phyloP scores from a whole-genome alignment of 2,888 invertebrate genomes.

The Lasioglossum malachurum region DNA sequence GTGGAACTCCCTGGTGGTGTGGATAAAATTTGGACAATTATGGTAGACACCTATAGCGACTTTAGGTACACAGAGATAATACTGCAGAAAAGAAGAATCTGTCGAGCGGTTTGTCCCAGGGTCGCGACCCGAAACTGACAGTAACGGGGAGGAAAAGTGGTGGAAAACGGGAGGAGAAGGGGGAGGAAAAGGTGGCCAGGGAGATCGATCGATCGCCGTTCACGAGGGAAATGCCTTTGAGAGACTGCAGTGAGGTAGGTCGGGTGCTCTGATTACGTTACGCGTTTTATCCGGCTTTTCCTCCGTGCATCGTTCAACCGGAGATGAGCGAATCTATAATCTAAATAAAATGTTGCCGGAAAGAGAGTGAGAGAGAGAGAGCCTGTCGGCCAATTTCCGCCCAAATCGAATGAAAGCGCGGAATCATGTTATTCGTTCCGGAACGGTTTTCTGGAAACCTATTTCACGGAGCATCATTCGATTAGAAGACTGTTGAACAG shows the following conservation, averaged over 20 bases:
- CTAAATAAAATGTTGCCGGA: neutral
- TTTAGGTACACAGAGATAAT: neutral
- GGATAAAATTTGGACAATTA: no score
- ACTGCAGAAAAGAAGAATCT: neutral
- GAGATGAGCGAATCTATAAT: neutral
- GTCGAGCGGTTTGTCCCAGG: neutral
- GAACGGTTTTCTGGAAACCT: neutral
- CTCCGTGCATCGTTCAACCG: neutral
- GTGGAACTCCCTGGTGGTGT: no score
- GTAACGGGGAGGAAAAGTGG: neutral
- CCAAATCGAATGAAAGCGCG: neutral
- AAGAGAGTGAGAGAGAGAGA: neutral
- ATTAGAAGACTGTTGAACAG: neutral
- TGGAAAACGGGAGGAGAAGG: neutral
- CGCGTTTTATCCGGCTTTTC: slow-evolving; percentile 47
- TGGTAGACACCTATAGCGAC: no score
- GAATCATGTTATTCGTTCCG: neutral
- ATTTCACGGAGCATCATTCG: neutral
- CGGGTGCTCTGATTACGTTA: slow-evolving; percentile 18
- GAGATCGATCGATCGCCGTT: slow-evolving; percentile 35
- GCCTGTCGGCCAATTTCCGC: neutral
- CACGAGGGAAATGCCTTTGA: slow-evolving; percentile 44
- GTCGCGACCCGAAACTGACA: slow-evolving; percentile 4
- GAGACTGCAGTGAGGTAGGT: slow-evolving; percentile 52
- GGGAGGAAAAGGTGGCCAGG: neutral